Percentiles rank a stretch among this genome's conserved stretches.
These are phyloP conservation scores for Cassiopea andromeda DNA, from an alignment of 30 jellyfish, hydroid and myxozoan genomes.

Conservation along the genomic window DNA sequence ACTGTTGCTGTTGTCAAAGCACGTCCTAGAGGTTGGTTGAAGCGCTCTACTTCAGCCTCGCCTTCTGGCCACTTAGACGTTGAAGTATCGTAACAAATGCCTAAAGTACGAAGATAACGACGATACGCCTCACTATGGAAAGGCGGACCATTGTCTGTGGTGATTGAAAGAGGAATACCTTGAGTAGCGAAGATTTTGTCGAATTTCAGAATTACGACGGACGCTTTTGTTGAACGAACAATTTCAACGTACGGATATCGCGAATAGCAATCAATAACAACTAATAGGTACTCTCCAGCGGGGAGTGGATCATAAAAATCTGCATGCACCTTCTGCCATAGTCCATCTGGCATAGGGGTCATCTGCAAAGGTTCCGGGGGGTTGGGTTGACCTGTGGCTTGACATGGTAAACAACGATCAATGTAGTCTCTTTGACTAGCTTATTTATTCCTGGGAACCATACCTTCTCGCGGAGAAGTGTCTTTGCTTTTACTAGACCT, in stretches of 20 bases:
- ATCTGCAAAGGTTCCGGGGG: constrained; percentile 45
- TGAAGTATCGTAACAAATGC: constrained; percentile 24
- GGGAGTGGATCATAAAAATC: constrained; percentile 61
- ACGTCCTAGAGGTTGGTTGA: constrained; percentile 52
- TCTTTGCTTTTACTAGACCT: constrained; percentile 62
- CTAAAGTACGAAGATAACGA: constrained; percentile 18
- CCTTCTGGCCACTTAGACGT: constrained; percentile 57
- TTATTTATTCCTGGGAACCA: constrained; percentile 58
- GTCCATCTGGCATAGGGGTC: constrained; percentile 33
- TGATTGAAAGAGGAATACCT: constrained; percentile 48
- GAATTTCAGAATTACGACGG: constrained; percentile 31
- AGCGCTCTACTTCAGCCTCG: constrained; percentile 44
- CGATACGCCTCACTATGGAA: constrained; percentile 18
- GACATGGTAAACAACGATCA: constrained; percentile 52
- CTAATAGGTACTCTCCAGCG: constrained; percentile 38
- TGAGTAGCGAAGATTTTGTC: constrained; percentile 10
- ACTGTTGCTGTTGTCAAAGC: constrained; percentile 55
- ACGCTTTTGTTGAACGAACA: constrained; percentile 44
- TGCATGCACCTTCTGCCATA: too few species aligned
- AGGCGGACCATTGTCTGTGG: constrained; percentile 68
- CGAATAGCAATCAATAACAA: constrained; percentile 41
- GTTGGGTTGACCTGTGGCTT: constrained; percentile 33
- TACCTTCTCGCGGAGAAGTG: constrained; percentile 45
- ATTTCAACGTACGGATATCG: constrained; percentile 65
- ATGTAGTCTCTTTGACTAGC: constrained; percentile 47